Base-by-base conservation (phyloP, 1,140 invertebrate species). In the Diachasma alloeum region DNA sequence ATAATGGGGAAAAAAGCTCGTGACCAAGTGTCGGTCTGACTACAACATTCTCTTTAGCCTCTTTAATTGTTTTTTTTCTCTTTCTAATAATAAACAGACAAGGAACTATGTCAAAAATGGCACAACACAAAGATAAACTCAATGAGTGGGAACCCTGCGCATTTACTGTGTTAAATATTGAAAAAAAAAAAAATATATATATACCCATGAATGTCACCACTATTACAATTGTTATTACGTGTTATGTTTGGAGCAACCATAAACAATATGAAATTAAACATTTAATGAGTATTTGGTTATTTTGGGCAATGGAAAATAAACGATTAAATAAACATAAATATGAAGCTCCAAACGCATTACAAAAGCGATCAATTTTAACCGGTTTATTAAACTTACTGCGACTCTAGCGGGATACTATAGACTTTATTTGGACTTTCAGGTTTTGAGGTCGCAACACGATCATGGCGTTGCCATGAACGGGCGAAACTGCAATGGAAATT, bases 91-190 rank as follows among this genome's bases (percentile, higher is more conserved):
- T 5, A 37, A 68, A 37, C 9, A 68, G 31, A 36, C 36, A 68
- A 36, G 26, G 10, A 31, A 66, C 17, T 26, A 66, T 26, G 19
- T 24, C 24, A 68, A 68, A 42, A 68, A 15, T 39, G 36, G 17
- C 39, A 46, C 39, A 74, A 22, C 59, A 75, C 26, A 19, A 70
- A 36, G 46, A 13, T 44, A 13, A 72, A n/a, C 39, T 72, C 26
- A 37, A 15, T 53, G 86, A 89, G 88, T 89, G 88, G 87, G 88
- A 89, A 89, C 87, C 88, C 87, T 86, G 84, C 48, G 48, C 83
- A 81, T 81, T 53, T 8, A 73, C 63, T 75, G 17, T 42, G 37
- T 19, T 37, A 17, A 74, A 36, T 53, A 11, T 36, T 37, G 11
- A 74, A 15, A 6, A 72, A 3, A 42, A 5, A 71, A 42, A 24